Base-by-base conservation (phyloP, 2,888 invertebrate genomes). In the Cheilosia grossa region DNA sequence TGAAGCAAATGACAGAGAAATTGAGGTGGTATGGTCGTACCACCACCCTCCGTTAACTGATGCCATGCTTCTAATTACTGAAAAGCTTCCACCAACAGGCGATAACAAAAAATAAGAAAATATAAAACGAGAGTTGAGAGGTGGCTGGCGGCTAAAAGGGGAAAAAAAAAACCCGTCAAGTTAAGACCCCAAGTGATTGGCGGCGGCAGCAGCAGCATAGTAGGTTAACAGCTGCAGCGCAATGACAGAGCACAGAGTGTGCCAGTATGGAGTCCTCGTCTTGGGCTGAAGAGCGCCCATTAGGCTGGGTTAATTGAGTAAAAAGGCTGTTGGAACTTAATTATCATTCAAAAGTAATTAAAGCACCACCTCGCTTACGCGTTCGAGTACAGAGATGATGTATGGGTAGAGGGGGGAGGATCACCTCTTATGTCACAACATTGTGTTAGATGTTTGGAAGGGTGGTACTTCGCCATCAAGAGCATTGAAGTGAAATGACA, bases 281-380 rank as follows among this genome's bases (percentile, higher is more conserved):
- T 64, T 47, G 51, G 27, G 27, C 7, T 27, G 7, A 27, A 27
- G 27, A 51, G 75, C 37, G 66, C 61, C 85, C 85, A 85, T 85
- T 80, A 85, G 67, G 70, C 72, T 73, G 81, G 72, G 61, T 85
- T 85, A 85, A 85, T 85, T 85, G 72, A 85, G 85, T 85, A 85
- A 85, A 85, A 85, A 77, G 81, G 49, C 77, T 77, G 85, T 81
- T 67, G 80, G 72, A 85, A 85, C 85, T 81, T 85, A 81, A 85
- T 85, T 85, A 77, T 73, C 63, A 85, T 85, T 85, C 63, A 72
- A 81, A 85, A 85, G 81, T 75, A 81, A 85, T 81, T 77, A 85
- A 72, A 56, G 75, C 58, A 51, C 74, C 75, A 75, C 64, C 63
- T 58, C 58, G 70, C 69, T 59, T 67, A 47, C 61, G 64, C 77